Conservation (phyloP, 2,888 invertebrate species). For the Hedychridium roseum region DNA sequence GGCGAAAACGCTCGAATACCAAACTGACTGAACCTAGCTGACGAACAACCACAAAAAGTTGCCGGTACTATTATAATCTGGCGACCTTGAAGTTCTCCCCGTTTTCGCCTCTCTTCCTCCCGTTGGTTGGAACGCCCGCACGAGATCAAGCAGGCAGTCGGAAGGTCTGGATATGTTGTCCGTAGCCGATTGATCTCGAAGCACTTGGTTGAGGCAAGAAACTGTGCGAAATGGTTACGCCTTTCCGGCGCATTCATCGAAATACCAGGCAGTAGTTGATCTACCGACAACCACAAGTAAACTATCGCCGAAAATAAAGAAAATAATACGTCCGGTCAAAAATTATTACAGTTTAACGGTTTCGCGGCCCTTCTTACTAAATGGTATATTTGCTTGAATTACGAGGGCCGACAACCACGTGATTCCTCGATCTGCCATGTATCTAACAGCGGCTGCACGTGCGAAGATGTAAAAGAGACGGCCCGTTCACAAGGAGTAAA, state of each 20-base stretch:
- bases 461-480: too few relatives aligned
- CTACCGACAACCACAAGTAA: constrained; percentile 1
- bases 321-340: too few relatives aligned
- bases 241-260: background rate
- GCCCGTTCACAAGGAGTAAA: too few relatives aligned
- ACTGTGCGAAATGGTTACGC: constrained; percentile 4
- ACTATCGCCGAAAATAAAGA: constrained; percentile 22
- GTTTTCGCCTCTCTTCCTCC: too few relatives aligned
- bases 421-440: too few relatives aligned
- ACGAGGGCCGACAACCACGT: too few relatives aligned
- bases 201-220: constrained; percentile 25
- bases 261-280: background rate
- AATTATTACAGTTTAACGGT: too few relatives aligned
- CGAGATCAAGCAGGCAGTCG: background rate
- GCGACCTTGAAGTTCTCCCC: constrained; percentile 25
- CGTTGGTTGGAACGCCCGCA: background rate
- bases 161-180: constrained; percentile 30
- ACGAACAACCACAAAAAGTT: constrained; percentile 9
- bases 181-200: constrained; percentile 31
- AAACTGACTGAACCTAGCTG: too few relatives aligned
- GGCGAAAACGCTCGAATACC: background rate
- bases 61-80: constrained; percentile 32
- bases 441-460: too few relatives aligned
- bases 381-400: too few relatives aligned
- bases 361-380: too few relatives aligned